Conservation (phyloP, 2,113 vertebrate species). For the Panurus biarmicus region DNA sequence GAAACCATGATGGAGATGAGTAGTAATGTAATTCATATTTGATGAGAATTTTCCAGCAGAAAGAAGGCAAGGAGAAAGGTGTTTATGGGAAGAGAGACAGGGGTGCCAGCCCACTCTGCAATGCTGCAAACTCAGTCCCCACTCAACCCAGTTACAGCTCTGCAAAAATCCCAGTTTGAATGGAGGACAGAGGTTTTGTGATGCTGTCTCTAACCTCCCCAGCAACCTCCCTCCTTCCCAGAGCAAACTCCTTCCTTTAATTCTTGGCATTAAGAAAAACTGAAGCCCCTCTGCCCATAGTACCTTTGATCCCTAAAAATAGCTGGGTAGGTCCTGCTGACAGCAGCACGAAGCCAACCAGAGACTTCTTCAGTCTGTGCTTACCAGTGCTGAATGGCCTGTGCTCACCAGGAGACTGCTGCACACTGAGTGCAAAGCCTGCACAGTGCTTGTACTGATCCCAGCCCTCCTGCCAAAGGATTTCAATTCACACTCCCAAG, state of each 20-base stretch:
- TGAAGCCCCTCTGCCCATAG: background rate
- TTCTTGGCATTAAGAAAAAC: background rate
- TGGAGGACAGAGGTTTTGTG: background rate
- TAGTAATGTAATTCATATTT: background rate
- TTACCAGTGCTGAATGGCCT: background rate
- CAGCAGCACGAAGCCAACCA: background rate
- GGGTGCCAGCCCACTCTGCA: accelerated
- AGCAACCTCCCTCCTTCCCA: background rate
- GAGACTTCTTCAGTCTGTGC: background rate
- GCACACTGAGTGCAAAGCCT: background rate
- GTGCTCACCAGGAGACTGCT: accelerated
- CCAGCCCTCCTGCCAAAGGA: background rate
- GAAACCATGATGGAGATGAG: background rate
- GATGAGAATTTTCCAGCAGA: background rate
- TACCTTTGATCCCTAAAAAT: background rate
- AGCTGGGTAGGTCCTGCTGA: background rate
- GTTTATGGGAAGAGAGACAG: accelerated
- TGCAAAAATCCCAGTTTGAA: background rate
- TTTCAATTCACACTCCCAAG: background rate
- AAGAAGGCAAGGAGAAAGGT: background rate
- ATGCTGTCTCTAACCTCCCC: background rate
- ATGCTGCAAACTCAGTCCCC: background rate
- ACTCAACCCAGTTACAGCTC: background rate
- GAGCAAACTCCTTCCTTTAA: background rate
- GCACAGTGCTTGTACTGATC: background rate